Base-by-base conservation (phyloP, 2,888 invertebrate species). In the Cremastinae sp. region DNA sequence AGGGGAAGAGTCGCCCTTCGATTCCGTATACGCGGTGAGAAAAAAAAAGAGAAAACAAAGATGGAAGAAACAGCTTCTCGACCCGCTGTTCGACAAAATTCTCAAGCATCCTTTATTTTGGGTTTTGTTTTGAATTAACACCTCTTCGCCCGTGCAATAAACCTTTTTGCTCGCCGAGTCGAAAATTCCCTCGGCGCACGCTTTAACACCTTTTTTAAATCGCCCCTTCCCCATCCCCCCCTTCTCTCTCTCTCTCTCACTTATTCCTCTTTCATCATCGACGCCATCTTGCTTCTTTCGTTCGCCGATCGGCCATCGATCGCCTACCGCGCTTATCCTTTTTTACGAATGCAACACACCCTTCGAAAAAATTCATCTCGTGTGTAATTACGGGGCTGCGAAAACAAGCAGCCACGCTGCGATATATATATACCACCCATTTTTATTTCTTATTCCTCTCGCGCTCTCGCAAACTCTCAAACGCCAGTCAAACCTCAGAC, bases 121-220 rank as follows among this genome's bases (percentile, higher is more conserved):
- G 81, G 84, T 87, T 64, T 87, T 88, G 85, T 87, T 88, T 88
- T 87, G 86, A 88, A 86, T 87, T 87, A 87, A 87, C 86, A 84
- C 85, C 85, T 85, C 82, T 28, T 5, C 2, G 28, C 80, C 77
- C 70, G 47, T 41, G 9, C 41, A 72, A 68, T 68, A 76, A 68
- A 53, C 51, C 61, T 74, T 61, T 64, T 58, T 34, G 75, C 28
- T 72, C 72, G 75, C 72, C 28, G 28, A 28, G 28, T 2, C 28
- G 28, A 28, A 28, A 28, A 74, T 71, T 72, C 77, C 82, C 82
- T 79, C 80, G 82, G 83, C 84, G 87, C 87, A 85, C 85, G 83
- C 84, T 87, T 87, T 87, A 87, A 86, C 87, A 86, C 87, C 87
- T 87, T 84, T 84, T 86, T 85, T 82, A 83, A 81, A 72, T 78